Base-by-base conservation (phyloP, 2,797 vertebrate genomes). In the Ctenopoma multispine region DNA sequence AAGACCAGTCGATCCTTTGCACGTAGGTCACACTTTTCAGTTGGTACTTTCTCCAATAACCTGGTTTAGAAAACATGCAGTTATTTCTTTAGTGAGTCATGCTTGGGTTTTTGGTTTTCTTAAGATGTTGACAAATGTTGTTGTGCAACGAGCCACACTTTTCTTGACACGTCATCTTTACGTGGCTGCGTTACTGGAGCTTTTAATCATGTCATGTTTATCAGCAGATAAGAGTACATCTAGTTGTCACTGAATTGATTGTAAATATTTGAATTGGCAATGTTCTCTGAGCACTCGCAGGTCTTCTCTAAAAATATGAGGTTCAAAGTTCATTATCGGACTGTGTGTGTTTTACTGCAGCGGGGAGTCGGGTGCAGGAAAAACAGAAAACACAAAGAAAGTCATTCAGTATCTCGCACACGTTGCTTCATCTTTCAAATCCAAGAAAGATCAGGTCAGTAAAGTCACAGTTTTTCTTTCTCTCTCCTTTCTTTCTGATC, bases 341-440 rank as follows among this genome's bases (percentile, higher is more conserved):
- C 24, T 10, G 11, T 23, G 2, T 53, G 2, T 53, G 4, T 71
- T 55, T 60, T 24, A 29, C 15, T 76, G 4, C 69, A 99, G 97
- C 49, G 98, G 97, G 23, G 98, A 99, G 87, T 99, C 98, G 0
- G 98, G 98, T 89, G 98, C 98, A 54, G 97, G 98, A 60, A 99
- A 99, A 94, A 99, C 97, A 0, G 97, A 99, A 86, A 99, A 99
- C 79, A 99, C 98, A 63, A 99, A 99, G 94, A 99, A 99, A 79
- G 98, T 99, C 29, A 99, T 99, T 89, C 98, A 99, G 89, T 99
- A 98, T 85, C 91, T 99, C 74, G 98, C 98, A 11, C 94, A 96
- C 0, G 96, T 99, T 75, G 97, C 98, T 38, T 97, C 97, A 0
- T 98, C 97, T 0, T 95, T 96, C 80, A 99, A 99, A 90, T 95